These are phyloP conservation scores for Pteronura brasiliensis DNA, from an alignment of 2,113 vertebrate species.

Conservation along the genomic window DNA sequence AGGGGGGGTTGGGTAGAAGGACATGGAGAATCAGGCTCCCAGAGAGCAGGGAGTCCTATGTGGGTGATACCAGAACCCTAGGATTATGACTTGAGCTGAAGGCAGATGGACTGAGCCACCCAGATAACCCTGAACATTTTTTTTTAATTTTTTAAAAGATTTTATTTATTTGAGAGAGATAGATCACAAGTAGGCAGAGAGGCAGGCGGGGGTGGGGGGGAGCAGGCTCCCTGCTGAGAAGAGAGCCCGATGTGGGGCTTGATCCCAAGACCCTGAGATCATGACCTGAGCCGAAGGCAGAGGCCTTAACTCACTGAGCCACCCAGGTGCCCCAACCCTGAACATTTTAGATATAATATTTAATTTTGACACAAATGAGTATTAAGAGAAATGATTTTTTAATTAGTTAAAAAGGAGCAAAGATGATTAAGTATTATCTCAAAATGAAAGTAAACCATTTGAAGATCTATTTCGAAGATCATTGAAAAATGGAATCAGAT, in stretches of 20 bases:
- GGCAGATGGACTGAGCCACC: not conserved
- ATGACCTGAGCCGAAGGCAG: not conserved
- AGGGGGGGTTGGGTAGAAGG: not conserved
- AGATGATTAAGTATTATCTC: not conserved
- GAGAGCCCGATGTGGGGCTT: not conserved
- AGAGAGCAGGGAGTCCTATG: not conserved
- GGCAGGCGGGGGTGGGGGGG: no score
- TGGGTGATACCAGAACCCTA: not conserved
- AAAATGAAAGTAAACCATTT: constrained; percentile 26
- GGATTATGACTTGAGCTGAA: not conserved
- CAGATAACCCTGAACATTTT: not conserved
- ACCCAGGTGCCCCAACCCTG: not conserved
- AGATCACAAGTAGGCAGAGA: no score
- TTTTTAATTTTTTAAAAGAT: no score
- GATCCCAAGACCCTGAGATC: not conserved
- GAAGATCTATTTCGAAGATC: not conserved
- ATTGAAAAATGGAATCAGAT: not conserved
- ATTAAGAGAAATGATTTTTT: not conserved
- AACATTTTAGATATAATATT: not conserved
- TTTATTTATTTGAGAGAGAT: no score
- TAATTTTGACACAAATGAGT: not conserved
- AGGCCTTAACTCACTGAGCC: not conserved
- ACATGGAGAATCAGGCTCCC: not conserved
- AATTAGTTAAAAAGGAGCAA: not conserved
- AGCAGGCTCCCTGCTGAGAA: not conserved